A percentile compares a stretch with the other conserved stretches of the same genome.
Evolutionary conservation across 2,113 vertebrate species (phyloP).

Genomic region (Peromyscus polionotus): DNA sequence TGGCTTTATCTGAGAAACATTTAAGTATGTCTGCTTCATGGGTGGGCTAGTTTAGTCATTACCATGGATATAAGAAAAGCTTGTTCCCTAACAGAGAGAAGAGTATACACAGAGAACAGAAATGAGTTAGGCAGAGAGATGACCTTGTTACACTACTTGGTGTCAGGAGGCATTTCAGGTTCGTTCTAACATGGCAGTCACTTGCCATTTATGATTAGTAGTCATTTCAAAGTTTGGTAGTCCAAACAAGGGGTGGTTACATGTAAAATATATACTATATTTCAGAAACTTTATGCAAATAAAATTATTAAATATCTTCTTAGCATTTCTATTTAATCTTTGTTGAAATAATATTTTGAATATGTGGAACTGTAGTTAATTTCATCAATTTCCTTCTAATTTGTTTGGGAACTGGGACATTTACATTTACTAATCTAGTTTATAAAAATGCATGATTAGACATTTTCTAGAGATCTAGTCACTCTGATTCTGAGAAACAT

Average conservation of each 20-base stretch:
- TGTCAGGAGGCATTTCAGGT: background rate
- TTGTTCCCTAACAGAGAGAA: background rate
- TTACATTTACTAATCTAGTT: background rate
- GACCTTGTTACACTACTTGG: background rate
- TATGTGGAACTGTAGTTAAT: background rate
- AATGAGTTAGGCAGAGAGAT: background rate
- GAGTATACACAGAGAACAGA: background rate
- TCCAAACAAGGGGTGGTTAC: background rate
- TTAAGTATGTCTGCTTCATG: background rate
- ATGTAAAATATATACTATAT: background rate
- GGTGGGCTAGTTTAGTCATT: background rate
- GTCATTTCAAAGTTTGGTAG: background rate
- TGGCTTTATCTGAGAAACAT: background rate
- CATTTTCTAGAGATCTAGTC: background rate
- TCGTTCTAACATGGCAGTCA: background rate
- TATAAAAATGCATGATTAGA: background rate
- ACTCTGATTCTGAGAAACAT: constrained; percentile 16
- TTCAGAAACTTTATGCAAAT: background rate
- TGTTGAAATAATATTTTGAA: background rate
- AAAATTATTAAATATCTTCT: background rate
- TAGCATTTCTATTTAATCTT: background rate
- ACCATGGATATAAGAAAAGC: background rate
- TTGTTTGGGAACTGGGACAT: background rate
- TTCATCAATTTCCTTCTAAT: background rate
- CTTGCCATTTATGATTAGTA: background rate